These are phyloP conservation scores for Diaphora mendica DNA, from an alignment of 2,888 invertebrate genomes.

Conservation along the genomic window DNA sequence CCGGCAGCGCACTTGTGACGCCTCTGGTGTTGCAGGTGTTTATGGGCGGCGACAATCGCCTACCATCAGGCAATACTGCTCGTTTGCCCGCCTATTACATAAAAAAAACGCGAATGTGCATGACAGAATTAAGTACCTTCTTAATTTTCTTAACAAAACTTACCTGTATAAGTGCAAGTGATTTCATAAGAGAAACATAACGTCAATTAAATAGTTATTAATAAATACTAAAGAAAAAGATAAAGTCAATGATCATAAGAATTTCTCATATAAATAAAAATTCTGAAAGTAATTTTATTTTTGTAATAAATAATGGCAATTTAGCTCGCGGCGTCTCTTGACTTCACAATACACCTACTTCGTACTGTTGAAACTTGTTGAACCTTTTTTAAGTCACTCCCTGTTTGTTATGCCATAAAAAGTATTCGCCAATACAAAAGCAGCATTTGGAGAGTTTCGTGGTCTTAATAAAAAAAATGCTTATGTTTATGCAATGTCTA, in stretches of 20 bases:
- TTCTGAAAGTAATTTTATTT: not conserved
- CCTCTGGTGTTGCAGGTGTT: too few relatives aligned
- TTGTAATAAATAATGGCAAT: not conserved
- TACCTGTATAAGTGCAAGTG: too few relatives aligned
- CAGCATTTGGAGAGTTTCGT: not conserved
- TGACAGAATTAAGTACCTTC: too few relatives aligned
- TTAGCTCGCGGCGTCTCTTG: not conserved
- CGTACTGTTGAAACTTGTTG: not conserved
- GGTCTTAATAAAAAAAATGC: not conserved
- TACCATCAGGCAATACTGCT: too few relatives aligned
- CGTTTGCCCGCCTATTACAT: too few relatives aligned
- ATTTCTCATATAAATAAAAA: not conserved
- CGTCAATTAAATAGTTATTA: not conserved
- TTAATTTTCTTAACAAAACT: too few relatives aligned
- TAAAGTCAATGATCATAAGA: too few relatives aligned
- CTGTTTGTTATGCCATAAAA: not conserved
- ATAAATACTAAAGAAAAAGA: not conserved
- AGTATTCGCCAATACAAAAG: not conserved
- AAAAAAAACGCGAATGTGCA: too few relatives aligned
- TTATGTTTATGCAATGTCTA: not conserved
- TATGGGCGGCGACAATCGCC: too few relatives aligned
- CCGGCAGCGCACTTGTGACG: too few relatives aligned
- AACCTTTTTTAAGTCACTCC: not conserved
- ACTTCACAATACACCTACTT: not conserved
- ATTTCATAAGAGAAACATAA: not conserved